phyloP scores from a whole-genome alignment of 2,113 vertebrate genomes.

The Prinia subflava region DNA sequence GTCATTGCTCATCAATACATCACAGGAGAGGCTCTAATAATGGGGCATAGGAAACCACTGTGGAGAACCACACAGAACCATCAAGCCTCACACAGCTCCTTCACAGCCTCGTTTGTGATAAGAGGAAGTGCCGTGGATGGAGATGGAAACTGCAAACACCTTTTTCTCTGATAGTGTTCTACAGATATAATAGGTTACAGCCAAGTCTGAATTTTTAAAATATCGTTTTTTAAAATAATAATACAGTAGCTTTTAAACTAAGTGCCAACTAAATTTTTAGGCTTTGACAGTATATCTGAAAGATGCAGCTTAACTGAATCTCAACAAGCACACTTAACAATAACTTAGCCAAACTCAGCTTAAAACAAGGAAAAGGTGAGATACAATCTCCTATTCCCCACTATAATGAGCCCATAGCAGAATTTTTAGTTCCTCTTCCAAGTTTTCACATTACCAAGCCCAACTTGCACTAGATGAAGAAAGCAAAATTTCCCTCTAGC shows the following conservation, averaged over 20 bases:
- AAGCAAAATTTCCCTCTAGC: slow-evolving; percentile 8
- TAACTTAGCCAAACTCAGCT: background rate
- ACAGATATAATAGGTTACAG: background rate
- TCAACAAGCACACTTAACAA: background rate
- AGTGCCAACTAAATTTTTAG: background rate
- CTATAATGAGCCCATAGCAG: background rate
- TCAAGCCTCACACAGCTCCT: background rate
- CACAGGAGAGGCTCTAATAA: background rate
- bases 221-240: background rate
- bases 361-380: background rate
- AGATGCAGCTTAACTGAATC: background rate
- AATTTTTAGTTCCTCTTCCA: background rate
- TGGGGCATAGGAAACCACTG: background rate
- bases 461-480: background rate
- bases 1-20: background rate
- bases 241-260: background rate
- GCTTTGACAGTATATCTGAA: background rate
- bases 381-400: background rate
- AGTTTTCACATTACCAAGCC: background rate
- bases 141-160: background rate
- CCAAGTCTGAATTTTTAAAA: background rate
- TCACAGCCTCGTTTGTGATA: background rate
- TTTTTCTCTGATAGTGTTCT: background rate
- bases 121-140: background rate
- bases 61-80: background rate